Evolutionary conservation across 2,888 invertebrate genomes (phyloP).

Genomic region (Andrena praecox): DNA sequence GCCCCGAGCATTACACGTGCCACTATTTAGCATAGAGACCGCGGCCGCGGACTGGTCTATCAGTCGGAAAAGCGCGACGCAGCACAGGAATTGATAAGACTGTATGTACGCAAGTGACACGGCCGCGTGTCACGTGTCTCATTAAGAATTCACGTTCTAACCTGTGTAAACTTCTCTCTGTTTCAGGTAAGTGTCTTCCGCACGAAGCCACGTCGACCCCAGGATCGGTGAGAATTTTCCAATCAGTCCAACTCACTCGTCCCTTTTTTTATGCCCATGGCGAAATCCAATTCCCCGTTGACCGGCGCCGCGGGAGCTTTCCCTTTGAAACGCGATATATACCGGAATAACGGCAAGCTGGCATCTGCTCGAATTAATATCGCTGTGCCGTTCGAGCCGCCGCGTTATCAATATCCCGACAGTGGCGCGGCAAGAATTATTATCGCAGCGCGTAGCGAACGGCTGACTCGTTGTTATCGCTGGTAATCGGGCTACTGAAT

Average conservation of each 20-base stretch:
- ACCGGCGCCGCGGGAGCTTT: not conserved
- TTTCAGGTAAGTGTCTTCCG: slow-evolving; percentile 59
- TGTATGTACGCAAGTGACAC: slow-evolving; percentile 23
- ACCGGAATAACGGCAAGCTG: not conserved
- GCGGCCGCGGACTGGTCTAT: slow-evolving; percentile 19
- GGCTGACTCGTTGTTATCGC: not conserved
- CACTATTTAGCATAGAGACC: not conserved
- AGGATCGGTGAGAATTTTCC: slow-evolving; percentile 39
- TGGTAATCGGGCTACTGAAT: not conserved
- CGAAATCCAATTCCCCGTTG: not conserved
- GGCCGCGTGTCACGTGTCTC: slow-evolving; percentile 1
- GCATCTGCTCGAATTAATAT: slow-evolving; percentile 12
- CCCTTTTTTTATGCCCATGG: not conserved
- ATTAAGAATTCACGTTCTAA: not conserved
- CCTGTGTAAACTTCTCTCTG: slow-evolving; percentile 24
- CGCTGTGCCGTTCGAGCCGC: not conserved
- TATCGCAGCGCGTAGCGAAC: not conserved
- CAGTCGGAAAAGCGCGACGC: slow-evolving; percentile 26
- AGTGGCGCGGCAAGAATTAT: slow-evolving; percentile 3
- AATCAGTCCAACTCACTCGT: not conserved
- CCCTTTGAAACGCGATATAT: not conserved
- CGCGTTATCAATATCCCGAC: slow-evolving; percentile 19
- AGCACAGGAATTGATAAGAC: slow-evolving; percentile 32
- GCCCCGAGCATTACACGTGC: not conserved
- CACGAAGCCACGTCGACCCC: not conserved